Evolutionary conservation across 2,797 vertebrate genomes (phyloP).

Genomic region (Sternotherus odoratus): DNA sequence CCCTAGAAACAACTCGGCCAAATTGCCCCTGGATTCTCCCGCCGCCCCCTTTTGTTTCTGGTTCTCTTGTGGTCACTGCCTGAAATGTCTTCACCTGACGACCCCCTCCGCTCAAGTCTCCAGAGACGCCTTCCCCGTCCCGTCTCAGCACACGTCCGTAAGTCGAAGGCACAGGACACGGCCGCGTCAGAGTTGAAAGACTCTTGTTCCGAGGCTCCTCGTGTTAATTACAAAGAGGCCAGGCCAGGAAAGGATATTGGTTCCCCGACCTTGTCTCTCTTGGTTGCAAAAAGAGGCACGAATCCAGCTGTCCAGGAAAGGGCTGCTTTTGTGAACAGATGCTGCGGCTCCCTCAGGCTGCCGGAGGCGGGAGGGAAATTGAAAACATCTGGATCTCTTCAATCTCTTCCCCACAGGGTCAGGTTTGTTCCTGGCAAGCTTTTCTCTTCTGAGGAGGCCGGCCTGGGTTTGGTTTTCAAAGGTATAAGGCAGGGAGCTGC

Average conservation of each 20-base stretch:
- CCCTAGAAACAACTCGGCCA: not conserved
- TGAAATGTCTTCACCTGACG: not conserved
- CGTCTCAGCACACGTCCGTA: not conserved
- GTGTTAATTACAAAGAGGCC: not conserved
- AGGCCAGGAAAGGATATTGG: not conserved
- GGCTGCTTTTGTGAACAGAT: not conserved
- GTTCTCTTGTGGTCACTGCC: not conserved
- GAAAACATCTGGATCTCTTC: not conserved
- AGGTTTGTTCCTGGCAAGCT: not conserved
- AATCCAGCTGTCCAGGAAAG: not conserved
- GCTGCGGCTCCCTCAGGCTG: not conserved
- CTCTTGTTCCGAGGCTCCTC: not conserved
- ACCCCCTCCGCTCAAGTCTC: not conserved
- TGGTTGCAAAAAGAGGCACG: not conserved
- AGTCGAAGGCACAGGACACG: not conserved
- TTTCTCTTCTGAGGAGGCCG: not conserved
- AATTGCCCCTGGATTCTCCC: not conserved
- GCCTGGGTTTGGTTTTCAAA: not conserved
- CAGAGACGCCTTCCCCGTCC: not conserved
- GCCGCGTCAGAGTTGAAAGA: not conserved
- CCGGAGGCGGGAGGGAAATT: not conserved
- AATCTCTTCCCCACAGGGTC: not conserved
- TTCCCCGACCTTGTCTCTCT: not conserved
- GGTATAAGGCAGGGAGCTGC: not conserved
- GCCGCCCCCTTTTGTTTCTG: rapidly evolving